Base-by-base conservation (phyloP, 2,888 invertebrate species). In the Ethmia dodecea region DNA sequence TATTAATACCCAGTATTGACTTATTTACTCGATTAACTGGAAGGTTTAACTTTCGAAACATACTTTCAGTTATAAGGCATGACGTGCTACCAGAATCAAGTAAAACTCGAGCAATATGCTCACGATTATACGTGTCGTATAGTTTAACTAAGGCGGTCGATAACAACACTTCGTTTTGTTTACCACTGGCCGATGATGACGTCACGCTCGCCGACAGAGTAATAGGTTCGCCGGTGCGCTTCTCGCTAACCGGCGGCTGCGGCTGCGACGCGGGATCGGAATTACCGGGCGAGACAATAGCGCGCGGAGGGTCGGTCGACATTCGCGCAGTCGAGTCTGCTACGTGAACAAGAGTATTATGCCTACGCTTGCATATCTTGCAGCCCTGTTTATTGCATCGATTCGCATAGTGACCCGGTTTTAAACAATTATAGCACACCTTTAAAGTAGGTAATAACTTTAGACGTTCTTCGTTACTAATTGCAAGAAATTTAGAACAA, bases 381-480 rank as follows among this genome's bases (percentile, higher is more conserved):
- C 33, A 40, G 1, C 42, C 42, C 11, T 12, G 13, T 13, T 27
- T 16, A 13, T 38, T 42, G 10, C 40, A 45, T 12, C 28, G 32
- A 9, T 31, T 18, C n/a, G 48, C 28, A 31, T 34, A 48, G 20
- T 49, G 52, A 20, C 50, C 46, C 12, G 27, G 11, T 10, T 29
- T 30, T 18, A 49, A 42, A 40, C 49, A 52, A 32, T 48, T 53
- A 37, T 36, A 47, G 29, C 50, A 53, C 1, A 50, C 31, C 13
- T 44, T 49, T 31, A 28, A 43, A 25, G 12, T 37, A 6, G 42
- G 44, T 29, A 45, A 32, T 26, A 43, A 28, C 28, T 45, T 27
- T 3, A 43, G 29, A 5, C 50, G 43, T 11, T 35, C 41, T 12
- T 45, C 38, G 31, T 26, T 43, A 13, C 36, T 38, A 13, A 49